Base-by-base conservation (phyloP, 2,888 invertebrate species). In the Strigamia maritima region DNA sequence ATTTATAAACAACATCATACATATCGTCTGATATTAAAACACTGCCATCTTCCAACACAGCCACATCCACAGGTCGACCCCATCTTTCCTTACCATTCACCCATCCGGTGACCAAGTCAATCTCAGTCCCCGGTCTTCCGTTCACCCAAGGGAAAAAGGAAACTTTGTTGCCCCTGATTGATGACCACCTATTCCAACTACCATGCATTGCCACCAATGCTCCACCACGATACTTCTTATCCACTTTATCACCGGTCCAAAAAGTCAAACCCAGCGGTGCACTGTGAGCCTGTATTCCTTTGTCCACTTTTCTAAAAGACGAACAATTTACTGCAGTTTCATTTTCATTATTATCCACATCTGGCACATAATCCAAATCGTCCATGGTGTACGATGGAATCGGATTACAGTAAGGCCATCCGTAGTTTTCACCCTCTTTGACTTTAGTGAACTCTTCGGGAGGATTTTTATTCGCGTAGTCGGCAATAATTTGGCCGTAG, bases 331-430 rank as follows among this genome's bases (percentile, higher is more conserved):
- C 12, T 28, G 10, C 26, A 24, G 12, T 14, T 19, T 19, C 75
- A 75, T 75, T 19, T 16, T 10, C 28, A 19, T 75, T 75, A 24
- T 12, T 10, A 24, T 28, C 75, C 10, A 12, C 10, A 19, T 75
- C 75, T 8, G 75, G 26, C 8, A 75, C 28, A 28, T 26, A 75
- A 19, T 10, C 14, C 12, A 75, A 35, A 75, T 28, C 31, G 28
- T 75, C 31, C 70, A 70, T 70, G 10, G 22, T 14, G 10, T 28
- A 10, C 12, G 22, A 10, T 12, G 31, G 31, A 12, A 75, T 19
- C 10, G 77, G 14, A 44, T 14, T 14, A 44, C 77, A 77, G 24
- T 16, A 77, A 38, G 77, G 77, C 77, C 77, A 77, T 14, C 77
- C 77, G 22, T 44, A 77, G 44, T 77, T 24, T 16, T 7, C 10